phyloP scores from a whole-genome alignment of 2,113 vertebrate genomes.

The Trematocara macrostoma region DNA sequence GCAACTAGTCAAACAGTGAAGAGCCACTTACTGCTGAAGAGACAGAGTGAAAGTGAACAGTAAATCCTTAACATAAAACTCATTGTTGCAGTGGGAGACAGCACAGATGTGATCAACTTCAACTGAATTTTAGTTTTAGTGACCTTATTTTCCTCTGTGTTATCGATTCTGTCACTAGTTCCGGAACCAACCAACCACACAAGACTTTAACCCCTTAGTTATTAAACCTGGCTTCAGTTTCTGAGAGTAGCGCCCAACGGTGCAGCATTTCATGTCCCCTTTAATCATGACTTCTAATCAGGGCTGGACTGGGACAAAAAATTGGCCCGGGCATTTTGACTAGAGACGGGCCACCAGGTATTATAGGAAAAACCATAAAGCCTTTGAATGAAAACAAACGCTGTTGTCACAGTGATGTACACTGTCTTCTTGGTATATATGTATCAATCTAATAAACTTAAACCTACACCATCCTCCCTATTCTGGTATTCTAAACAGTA shows the following conservation, averaged over 20 bases:
- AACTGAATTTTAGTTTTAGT: neutral
- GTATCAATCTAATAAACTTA: too few relatives aligned
- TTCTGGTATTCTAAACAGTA: too few relatives aligned
- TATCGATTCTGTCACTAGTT: neutral
- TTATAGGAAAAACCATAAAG: too few relatives aligned
- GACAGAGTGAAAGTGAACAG: neutral
- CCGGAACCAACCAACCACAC: neutral
- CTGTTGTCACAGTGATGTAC: too few relatives aligned
- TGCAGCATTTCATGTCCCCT: neutral
- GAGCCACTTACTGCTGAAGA: neutral
- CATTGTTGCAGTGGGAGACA: neutral
- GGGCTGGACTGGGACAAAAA: too few relatives aligned
- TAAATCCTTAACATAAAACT: neutral
- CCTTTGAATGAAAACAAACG: too few relatives aligned
- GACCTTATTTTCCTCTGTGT: neutral
- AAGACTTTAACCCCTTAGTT: neutral
- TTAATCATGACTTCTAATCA: neutral
- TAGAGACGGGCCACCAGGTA: too few relatives aligned
- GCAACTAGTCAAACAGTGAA: accelerated
- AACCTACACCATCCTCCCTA: too few relatives aligned
- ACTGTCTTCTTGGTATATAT: too few relatives aligned
- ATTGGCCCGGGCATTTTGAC: too few relatives aligned
- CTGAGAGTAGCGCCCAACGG: neutral
- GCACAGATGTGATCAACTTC: neutral
- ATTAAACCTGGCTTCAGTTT: neutral